phyloP scores from a whole-genome alignment of 2,797 vertebrate species.

The Gallinago nigripennis region DNA sequence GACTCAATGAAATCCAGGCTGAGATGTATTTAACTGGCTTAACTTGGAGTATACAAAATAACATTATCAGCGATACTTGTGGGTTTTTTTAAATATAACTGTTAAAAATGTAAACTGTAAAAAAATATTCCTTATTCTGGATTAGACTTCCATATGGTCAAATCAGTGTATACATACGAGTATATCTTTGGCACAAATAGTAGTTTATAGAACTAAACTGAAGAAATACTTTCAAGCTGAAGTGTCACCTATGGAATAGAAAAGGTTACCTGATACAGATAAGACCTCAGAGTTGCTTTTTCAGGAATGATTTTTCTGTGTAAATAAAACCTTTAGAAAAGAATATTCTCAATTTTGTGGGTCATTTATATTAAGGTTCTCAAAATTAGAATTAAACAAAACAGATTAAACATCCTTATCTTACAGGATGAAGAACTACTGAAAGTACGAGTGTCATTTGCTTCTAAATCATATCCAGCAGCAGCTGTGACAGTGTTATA shows the following conservation, averaged over 20 bases:
- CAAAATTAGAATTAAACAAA: neutral
- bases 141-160: neutral
- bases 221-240: constrained; percentile 9
- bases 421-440: neutral
- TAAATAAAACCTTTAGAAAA: neutral
- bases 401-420: neutral
- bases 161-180: neutral
- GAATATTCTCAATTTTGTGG: neutral
- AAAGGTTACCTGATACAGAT: constrained; percentile 18
- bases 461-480: neutral
- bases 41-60: neutral
- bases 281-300: neutral
- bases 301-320: neutral
- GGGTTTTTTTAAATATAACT: neutral
- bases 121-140: neutral
- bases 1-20: neutral
- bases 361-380: neutral
- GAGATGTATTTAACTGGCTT: neutral
- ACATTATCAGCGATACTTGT: neutral
- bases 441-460: constrained; percentile 8
- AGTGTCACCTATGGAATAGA: neutral
- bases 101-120: neutral
- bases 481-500: neutral
- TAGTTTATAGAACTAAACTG: constrained; percentile 61
- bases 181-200: neutral